phyloP scores from a whole-genome alignment of 2,113 vertebrate genomes.

The Donacobius atricapilla region DNA sequence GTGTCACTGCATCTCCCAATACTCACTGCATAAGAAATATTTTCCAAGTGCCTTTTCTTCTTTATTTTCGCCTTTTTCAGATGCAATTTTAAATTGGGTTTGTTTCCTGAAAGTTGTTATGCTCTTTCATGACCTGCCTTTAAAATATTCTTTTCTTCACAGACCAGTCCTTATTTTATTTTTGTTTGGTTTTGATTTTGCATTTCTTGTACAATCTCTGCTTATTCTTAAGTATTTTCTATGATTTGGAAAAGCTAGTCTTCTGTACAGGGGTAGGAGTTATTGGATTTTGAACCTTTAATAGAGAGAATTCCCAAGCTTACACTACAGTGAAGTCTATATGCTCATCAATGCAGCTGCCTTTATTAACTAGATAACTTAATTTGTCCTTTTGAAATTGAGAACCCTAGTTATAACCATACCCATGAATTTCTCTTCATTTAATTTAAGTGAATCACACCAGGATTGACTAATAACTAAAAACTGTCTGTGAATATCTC shows the following conservation, averaged over 20 bases:
- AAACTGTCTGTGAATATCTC: background rate
- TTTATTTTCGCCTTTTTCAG: background rate
- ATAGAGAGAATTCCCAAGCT: background rate
- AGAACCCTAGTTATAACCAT: background rate
- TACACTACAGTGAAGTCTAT: background rate
- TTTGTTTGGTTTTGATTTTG: background rate
- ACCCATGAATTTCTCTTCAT: background rate
- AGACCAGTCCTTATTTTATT: background rate
- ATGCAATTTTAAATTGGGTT: background rate
- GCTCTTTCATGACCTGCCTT: background rate
- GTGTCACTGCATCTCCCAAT: background rate
- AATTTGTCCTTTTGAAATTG: background rate
- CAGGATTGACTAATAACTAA: background rate
- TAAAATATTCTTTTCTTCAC: background rate
- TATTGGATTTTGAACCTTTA: background rate
- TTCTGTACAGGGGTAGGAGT: background rate
- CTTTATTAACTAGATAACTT: background rate
- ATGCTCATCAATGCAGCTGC: background rate
- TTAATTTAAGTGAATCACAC: background rate
- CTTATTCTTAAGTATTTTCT: background rate
- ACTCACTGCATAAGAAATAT: background rate
- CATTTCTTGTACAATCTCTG: background rate
- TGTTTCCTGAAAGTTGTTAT: background rate
- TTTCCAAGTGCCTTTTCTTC: background rate
- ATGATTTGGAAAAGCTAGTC: background rate